These are phyloP conservation scores for Pollenia amentaria DNA, from an alignment of 2,888 invertebrate genomes.

Conservation along the genomic window DNA sequence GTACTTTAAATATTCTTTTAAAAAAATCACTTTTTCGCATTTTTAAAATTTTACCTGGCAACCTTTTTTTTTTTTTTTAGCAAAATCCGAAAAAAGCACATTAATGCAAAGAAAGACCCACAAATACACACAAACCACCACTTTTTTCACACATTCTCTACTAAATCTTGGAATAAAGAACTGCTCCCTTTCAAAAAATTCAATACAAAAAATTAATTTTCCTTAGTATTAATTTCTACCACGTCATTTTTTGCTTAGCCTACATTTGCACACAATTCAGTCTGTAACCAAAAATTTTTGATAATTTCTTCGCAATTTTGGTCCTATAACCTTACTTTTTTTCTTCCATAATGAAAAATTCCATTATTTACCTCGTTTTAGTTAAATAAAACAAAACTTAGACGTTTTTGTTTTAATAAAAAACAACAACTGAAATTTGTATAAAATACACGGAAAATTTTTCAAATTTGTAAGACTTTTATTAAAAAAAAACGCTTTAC, in stretches of 20 bases:
- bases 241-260: too few relatives aligned
- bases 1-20: background rate
- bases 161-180: background rate
- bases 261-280: slow-evolving; percentile 13
- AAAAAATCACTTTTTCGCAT: background rate
- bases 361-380: slow-evolving; percentile 35
- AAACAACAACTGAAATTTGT: slow-evolving; percentile 34
- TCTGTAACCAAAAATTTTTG: slow-evolving; percentile 7
- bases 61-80: background rate
- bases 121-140: slow-evolving; percentile 11
- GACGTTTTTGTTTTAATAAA: slow-evolving; percentile 2
- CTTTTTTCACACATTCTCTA: background rate
- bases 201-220: too few relatives aligned
- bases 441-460: slow-evolving; percentile 66
- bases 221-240: background rate
- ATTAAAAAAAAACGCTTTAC: slow-evolving; percentile 59
- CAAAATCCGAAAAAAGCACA: background rate
- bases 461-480: slow-evolving; percentile 45
- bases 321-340: slow-evolving; percentile 62
- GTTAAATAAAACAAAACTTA: slow-evolving; percentile 12
- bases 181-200: background rate
- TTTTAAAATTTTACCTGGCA: background rate
- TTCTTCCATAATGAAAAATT: background rate
- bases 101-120: background rate
- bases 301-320: slow-evolving; percentile 9